Conservation (phyloP, 64 coral and sea anemone species). For the Stichodactyla helianthus region DNA sequence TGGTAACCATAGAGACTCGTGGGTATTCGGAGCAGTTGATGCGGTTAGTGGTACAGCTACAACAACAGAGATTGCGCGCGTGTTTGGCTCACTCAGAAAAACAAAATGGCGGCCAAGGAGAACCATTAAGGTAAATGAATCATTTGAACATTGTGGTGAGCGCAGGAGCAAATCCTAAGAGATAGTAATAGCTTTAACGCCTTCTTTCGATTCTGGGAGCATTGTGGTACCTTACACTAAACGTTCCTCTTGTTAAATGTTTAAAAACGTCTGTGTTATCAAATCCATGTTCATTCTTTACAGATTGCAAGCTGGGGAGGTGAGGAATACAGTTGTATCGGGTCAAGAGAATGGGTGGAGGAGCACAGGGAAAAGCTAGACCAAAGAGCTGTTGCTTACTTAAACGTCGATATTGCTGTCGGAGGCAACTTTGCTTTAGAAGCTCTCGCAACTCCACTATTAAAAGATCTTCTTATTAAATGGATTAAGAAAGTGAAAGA, state of each 20-base stretch:
- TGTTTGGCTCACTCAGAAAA: constrained; percentile 20
- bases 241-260: no score
- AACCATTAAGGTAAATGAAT: constrained; percentile 51
- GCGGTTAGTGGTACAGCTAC: constrained; percentile 45
- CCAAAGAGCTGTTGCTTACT: constrained; percentile 79
- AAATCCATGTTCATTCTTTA: neutral
- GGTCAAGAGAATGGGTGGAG: constrained; percentile 89
- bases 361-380: constrained; percentile 57
- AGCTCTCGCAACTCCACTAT: constrained; percentile 33
- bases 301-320: constrained; percentile 86
- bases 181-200: no score
- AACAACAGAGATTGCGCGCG: constrained; percentile 50
- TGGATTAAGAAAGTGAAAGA: constrained; percentile 76
- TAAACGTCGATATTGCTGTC: constrained; percentile 72
- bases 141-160: neutral
- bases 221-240: no score
- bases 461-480: constrained; percentile 17
- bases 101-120: constrained; percentile 58
- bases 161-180: no score
- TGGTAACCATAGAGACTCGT: constrained; percentile 58
- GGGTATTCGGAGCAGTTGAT: constrained; percentile 65
- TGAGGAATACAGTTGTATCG: constrained; percentile 54
- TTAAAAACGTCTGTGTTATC: neutral
- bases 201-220: no score
- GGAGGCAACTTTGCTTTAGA: constrained; percentile 43